These are phyloP conservation scores for Pan paniscus DNA, from an alignment of 2,113 vertebrate species.

Conservation along the genomic window DNA sequence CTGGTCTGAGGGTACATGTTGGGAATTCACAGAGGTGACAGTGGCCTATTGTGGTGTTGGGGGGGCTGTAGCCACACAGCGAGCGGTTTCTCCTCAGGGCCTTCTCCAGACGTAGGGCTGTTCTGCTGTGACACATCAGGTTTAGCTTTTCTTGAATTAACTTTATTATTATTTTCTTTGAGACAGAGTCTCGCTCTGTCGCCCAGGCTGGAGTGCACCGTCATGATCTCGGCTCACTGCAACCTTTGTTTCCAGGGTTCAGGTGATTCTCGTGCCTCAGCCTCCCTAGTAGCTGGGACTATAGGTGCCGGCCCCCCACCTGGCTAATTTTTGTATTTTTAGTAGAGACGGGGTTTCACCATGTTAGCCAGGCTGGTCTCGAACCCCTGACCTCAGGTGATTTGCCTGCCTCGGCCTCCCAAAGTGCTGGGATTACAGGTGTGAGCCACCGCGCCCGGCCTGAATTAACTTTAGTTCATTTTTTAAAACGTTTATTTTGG, in stretches of 20 bases:
- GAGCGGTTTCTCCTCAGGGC: not conserved
- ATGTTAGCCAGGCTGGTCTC: not conserved
- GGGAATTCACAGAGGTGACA: not conserved
- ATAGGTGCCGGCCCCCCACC: no score
- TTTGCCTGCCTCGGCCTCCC: not conserved
- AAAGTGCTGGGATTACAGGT: not conserved
- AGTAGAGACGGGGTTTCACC: not conserved
- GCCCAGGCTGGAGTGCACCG: no score
- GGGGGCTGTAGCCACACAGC: not conserved
- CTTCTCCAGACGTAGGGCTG: not conserved
- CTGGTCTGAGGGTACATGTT: not conserved
- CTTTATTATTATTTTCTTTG: not conserved
- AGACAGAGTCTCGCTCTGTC: no score
- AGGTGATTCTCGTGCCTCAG: no score
- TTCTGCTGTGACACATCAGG: rapidly evolving
- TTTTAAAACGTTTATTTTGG: not conserved
- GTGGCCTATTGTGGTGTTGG: not conserved
- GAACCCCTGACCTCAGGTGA: not conserved
- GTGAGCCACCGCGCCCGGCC: not conserved
- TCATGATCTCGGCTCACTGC: no score
- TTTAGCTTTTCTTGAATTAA: not conserved
- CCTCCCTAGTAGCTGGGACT: no score
- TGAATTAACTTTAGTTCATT: not conserved
- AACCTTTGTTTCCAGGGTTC: no score
- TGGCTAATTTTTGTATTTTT: not conserved